Base-by-base conservation (phyloP, 1,140 invertebrate genomes). In the Heliconius himera region DNA sequence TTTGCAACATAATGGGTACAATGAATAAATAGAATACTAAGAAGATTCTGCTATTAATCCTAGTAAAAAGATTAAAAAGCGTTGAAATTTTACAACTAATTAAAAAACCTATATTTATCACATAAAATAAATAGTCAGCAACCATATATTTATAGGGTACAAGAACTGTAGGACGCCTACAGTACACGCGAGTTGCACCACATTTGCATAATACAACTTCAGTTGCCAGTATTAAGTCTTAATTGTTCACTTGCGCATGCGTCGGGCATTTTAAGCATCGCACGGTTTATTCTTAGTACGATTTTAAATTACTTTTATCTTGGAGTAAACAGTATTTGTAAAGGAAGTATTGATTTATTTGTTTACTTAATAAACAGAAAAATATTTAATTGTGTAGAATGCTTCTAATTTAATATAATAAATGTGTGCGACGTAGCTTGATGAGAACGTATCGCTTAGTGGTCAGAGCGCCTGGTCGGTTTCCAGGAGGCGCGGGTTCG, bases 171-270 rank as follows among this genome's bases (percentile, higher is more conserved):
- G 91, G 92, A 46, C 91, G 92, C 88, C 81, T 84, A 93, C 41
- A 46, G 41, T 46, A 46, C 92, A 93, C 91, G 92, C 92, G 85
- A 93, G 79, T 81, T 84, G 77, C 81, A 81, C 46, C 75, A 82
- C 81, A 93, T 94, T 94, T 91, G 90, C 92, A 94, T 94, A 93
- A 89, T 91, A 94, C 92, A 94, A 92, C 90, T 90, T 88, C 88
- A 89, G 83, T 91, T 89, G 88, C 85, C 83, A 87, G 88, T 92
- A 91, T 94, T 92, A 91, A 91, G 89, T 90, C 90, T 94, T 93
- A 94, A 94, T 94, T 93, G 92, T 94, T 78, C 51, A 76, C 56
- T 77, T 38, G 76, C 76, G 76, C 66, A 77, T 77, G 76, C 76
- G 76, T 70, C 70, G 76, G 46, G 49, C 70, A 41, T 72, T 72